Base-by-base conservation (phyloP, 1,140 invertebrate genomes). In the Lordiphosa collinella region DNA sequence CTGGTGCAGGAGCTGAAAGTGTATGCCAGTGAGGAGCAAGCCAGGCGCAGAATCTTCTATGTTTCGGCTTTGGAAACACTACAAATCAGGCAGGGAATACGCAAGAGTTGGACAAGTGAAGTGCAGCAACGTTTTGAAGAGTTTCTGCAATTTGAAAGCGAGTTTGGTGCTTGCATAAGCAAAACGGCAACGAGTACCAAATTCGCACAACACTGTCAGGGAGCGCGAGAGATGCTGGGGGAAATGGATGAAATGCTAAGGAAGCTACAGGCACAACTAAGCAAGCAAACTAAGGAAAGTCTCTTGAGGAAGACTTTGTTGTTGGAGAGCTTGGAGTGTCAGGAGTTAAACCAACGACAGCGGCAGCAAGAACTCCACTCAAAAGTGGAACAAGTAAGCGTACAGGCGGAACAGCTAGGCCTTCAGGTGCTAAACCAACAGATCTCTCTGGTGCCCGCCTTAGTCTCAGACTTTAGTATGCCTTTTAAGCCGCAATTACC, bases 141-240 rank as follows among this genome's bases (percentile, higher is more conserved):
- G 90, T 99, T 99, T 90, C 94, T 97, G 91, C 96, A 97, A 89
- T 99, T 99, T 90, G 98, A 99, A 90, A 92, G 94, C 63, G 97
- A 97, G 90, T 99, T 99, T 90, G 96, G 98, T 91, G 95, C 98
- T 88, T 99, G 97, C 90, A 98, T 99, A 76, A 99, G 97, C 11
- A 95, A 98, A 88, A 98, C 97, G 10, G 98, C 99, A 11, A 96
- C 99, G 0, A 94, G 96, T 88, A 99, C 98, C 1, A 99, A 99
- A 91, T 99, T 99, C 90, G 96, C 97, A 87, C 97, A 99, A 79
- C 98, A 99, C 90, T 96, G 96, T 37, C 93, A 95, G 69, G 92
- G 97, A 62, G 98, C 97, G 10, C 95, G 95, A 88, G 93, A 92
- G 63, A 97, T 99, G 80, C 91, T 94, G 38, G 91, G 91, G 40